Percentiles rank a stretch among this genome's conserved stretches.
Evolutionary conservation across 2,113 vertebrate genomes (phyloP).

Genomic region (Platysteira castanea): DNA sequence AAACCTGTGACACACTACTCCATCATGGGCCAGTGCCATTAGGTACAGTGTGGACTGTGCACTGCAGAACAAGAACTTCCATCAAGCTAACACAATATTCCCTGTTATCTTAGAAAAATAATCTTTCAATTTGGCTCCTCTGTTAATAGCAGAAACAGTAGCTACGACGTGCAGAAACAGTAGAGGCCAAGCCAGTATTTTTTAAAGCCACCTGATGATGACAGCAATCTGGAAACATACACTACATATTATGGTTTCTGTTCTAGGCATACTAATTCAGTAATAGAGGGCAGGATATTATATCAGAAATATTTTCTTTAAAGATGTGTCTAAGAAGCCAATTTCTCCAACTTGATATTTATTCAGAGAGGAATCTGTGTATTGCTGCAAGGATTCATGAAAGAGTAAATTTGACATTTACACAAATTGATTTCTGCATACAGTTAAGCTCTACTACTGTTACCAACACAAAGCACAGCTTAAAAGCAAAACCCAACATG

Average conservation of each 20-base stretch:
- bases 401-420: not conserved
- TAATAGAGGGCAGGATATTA: not conserved
- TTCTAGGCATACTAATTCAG: not conserved
- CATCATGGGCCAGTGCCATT: not conserved
- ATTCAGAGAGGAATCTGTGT: not conserved
- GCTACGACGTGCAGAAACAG: not conserved
- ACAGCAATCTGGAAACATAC: not conserved
- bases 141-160: not conserved
- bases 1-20: not conserved
- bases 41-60: not conserved
- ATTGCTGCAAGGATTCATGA: not conserved
- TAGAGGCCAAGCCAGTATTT: not conserved
- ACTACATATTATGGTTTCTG: not conserved
- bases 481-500: not conserved
- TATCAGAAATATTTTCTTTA: not conserved
- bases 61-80: not conserved
- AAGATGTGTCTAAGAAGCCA: not conserved
- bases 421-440: not conserved
- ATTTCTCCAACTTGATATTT: not conserved
- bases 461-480: not conserved
- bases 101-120: not conserved
- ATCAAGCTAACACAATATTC: not conserved
- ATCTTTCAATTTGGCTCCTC: not conserved
- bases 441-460: not conserved
- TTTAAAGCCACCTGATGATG: not conserved